A percentile compares a stretch with the other conserved stretches of the same genome.
phyloP scores from a whole-genome alignment of 2,113 vertebrate genomes.

The Alethe diademata region DNA sequence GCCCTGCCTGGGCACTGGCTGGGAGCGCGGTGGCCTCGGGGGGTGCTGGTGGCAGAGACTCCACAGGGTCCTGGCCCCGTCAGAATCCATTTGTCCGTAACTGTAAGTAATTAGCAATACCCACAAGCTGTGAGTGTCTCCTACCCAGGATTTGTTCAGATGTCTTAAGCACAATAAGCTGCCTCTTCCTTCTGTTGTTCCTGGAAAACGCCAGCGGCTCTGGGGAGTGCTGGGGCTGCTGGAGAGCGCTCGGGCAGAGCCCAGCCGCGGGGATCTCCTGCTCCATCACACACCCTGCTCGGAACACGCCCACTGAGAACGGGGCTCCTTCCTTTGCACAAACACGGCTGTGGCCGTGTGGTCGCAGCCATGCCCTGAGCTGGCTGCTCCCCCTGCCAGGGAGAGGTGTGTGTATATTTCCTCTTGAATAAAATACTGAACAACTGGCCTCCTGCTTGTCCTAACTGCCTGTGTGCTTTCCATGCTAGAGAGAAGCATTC shows the following conservation, averaged over 20 bases:
- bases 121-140: constrained; percentile 64
- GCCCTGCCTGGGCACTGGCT: background rate
- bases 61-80: background rate
- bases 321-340: constrained; percentile 63
- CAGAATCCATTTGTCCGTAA: constrained; percentile 6
- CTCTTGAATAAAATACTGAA: constrained; percentile 60
- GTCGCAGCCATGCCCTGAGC: background rate
- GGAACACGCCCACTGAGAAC: constrained; percentile 39
- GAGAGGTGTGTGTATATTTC: constrained; percentile 44
- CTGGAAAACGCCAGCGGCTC: background rate
- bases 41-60: background rate
- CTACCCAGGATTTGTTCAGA: constrained; percentile 58
- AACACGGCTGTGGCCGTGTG: background rate
- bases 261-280: background rate
- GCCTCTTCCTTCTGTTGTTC: constrained; percentile 12
- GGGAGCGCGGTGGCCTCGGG: accelerated
- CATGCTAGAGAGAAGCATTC: background rate
- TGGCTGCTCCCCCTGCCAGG: background rate
- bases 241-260: background rate
- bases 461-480: background rate
- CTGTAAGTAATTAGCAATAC: constrained; percentile 63
- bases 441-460: background rate
- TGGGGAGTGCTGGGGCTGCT: background rate
- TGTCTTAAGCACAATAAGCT: constrained; percentile 75
- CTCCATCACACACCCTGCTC: constrained; percentile 6